phyloP scores from a whole-genome alignment of 2,113 vertebrate species.

The Camarhynchus parvulus region DNA sequence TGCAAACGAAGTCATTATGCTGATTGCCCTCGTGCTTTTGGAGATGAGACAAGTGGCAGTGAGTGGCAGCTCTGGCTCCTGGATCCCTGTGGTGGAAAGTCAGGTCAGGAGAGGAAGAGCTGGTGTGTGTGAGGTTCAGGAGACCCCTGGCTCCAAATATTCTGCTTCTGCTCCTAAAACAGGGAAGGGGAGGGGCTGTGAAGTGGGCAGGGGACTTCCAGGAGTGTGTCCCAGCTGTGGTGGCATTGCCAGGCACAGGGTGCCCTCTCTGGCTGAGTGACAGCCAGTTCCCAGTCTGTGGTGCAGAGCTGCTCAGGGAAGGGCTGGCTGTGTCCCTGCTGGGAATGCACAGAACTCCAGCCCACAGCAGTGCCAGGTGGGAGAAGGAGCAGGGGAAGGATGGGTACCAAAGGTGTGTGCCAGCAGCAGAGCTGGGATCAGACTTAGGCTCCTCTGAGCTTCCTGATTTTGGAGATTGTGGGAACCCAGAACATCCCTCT shows the following conservation, averaged over 20 bases:
- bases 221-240: background rate
- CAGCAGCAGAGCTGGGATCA: background rate
- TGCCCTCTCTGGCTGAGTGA: background rate
- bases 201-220: background rate
- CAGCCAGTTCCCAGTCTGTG: background rate
- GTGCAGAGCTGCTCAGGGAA: background rate
- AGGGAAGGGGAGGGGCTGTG: background rate
- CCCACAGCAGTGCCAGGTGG: background rate
- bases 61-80: background rate
- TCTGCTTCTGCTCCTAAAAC: background rate
- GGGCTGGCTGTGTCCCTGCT: background rate
- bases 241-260: accelerated
- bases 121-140: accelerated
- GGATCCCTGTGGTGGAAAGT: background rate
- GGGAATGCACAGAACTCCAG: background rate
- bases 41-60: background rate
- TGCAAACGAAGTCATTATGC: background rate
- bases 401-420: background rate
- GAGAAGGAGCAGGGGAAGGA: background rate
- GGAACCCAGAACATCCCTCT: too few species aligned
- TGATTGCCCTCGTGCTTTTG: background rate
- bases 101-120: background rate
- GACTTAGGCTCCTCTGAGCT: background rate
- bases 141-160: background rate
- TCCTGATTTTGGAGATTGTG: background rate